Base-by-base conservation (phyloP, 2,113 vertebrate species). In the Elephas maximus region DNA sequence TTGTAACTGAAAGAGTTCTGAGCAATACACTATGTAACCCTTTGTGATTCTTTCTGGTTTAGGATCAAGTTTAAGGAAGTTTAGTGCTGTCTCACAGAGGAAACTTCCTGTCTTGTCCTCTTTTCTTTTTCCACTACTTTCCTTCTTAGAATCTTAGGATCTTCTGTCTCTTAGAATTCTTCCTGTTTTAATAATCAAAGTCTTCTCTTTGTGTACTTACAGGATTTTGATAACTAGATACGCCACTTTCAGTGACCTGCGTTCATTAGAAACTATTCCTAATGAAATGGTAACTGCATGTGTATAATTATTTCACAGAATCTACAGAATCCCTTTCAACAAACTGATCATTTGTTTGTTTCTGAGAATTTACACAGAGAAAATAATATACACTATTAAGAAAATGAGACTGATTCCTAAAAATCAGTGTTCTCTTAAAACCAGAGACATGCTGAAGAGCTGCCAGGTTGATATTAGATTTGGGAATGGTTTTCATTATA, bases 161-260 rank as follows among this genome's bases (percentile, higher is more conserved):
- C 24, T 91, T 67, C 78, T 88, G 57, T 33, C 48, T 95, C 60
- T 63, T 51, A 73, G 26, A 87, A 91, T 44, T 85, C 24, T 45
- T 82, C 62, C 15, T 60, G 3, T 89, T 86, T 76, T 91, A 88
- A 74, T 96, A 60, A 85, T 88, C 77, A 91, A 96, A 91, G 67
- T 91, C 48, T 37, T 80, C 71, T 87, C 60, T 62, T 71, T 60
- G 44, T 37, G 33, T 82, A 93, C 26, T 87, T 86, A 83, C 7
- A 12, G 78, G 69, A 88, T 79, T 87, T 89, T 83, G 28, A 94
- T 78, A 30, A 88, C 44, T n/a, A 71, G n/a, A 95, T 95, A 82
- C 53, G 21, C 69, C 71, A 93, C 62, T 83, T 73, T 65, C 74
- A 41, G 30, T 80, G 69, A 65, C 37, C 26, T 73, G 33, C 24